Evolutionary conservation across 1,140 invertebrate species (phyloP), one percentile per base, ranked within the genome.

Genomic region (Dinothrombium tinctorium): DNA sequence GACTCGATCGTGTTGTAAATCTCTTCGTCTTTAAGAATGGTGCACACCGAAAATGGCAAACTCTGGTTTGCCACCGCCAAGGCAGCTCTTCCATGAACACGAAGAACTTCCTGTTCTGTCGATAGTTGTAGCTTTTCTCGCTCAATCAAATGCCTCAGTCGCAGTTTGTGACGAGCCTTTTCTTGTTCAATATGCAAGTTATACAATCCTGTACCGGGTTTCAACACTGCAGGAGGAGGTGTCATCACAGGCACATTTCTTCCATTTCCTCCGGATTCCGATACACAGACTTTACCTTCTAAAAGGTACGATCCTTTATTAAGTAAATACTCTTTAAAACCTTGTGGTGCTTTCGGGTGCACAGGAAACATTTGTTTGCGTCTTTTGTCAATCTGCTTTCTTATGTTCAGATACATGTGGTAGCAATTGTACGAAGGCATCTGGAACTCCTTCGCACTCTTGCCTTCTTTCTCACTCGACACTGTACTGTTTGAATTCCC

Each of bases 241-340:
- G n/a, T n/a, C n/a, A n/a, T n/a, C n/a, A n/a, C n/a, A n/a, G n/a
- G n/a, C n/a, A n/a, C n/a, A n/a, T n/a, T n/a, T n/a, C n/a, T n/a
- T n/a, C n/a, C n/a, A n/a, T n/a, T n/a, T n/a, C n/a, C n/a, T n/a
- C n/a, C n/a, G n/a, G n/a, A n/a, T n/a, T n/a, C n/a, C n/a, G n/a
- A n/a, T n/a, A n/a, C n/a, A n/a, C n/a, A n/a, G 11, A n/a, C 22
- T 29, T 19, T 26, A 36, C 73, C 71, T 36, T 79, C 74, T 11
- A 94, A 61, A 0, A 89, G 74, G 57, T 95, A 95, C 0, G 82
- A 82, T 55, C 80, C 80, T 2, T 78, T 70, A 54, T 89, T 90
- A 70, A 95, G 77, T 37, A 94, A 58, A 57, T 92, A 95, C 56
- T 94, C 84, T 51, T 90, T 87, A 55, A 87, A 94, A 25, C 84